Conservation (phyloP, 1,140 invertebrate species). For the Achatina immaculata region DNA sequence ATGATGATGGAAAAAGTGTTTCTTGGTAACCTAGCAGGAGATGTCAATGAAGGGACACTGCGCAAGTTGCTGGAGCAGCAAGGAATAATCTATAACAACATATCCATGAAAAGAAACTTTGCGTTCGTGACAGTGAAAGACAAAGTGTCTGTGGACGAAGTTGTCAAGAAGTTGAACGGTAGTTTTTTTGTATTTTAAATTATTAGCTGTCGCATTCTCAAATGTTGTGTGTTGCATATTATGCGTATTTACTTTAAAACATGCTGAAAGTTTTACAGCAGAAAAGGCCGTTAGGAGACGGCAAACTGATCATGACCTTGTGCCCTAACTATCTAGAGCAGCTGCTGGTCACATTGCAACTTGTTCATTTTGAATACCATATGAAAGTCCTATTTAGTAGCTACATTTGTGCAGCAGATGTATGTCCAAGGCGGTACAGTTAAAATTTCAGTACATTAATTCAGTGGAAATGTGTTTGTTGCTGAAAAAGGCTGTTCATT, state of each 20-base stretch:
- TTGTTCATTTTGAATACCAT: no score
- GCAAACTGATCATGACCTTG: neutral
- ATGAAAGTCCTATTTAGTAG: no score
- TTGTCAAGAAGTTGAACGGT: constrained; percentile 35
- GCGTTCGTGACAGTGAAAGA: constrained; percentile 31
- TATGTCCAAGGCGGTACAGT: no score
- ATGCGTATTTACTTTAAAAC: neutral
- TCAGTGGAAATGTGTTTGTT: no score
- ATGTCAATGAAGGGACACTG: constrained; percentile 31
- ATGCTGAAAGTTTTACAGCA: neutral
- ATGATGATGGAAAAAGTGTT: constrained; percentile 37
- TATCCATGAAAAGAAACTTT: constrained; percentile 33
- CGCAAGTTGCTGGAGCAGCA: constrained; percentile 32
- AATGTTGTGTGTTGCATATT: no score
- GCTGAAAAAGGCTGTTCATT: no score
- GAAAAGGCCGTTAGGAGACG: neutral
- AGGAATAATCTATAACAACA: constrained; percentile 32
- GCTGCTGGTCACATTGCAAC: no score
- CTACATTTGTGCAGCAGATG: no score
- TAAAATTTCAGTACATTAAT: no score
- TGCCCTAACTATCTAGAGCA: no score
- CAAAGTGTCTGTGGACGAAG: constrained; percentile 28
- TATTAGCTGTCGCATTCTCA: neutral
- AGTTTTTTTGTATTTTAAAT: neutral
- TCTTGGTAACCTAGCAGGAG: constrained; percentile 31